These are phyloP conservation scores for Osedax frankpressi DNA, from an alignment of 2,888 invertebrate species.

Conservation along the genomic window DNA sequence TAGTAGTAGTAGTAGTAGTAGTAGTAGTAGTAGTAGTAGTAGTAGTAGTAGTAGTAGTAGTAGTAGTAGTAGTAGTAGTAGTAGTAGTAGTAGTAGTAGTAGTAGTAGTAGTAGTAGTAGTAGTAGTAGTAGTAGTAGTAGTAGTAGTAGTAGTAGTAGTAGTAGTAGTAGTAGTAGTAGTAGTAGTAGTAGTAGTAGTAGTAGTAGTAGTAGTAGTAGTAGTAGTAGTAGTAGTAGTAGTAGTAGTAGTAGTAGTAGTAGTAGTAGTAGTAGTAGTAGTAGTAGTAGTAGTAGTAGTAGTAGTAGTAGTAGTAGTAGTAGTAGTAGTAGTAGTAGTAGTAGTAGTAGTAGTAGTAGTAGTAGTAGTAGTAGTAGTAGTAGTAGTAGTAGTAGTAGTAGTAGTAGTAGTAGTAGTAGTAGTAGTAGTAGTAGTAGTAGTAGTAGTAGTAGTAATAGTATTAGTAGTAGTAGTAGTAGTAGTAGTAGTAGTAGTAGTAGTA, in stretches of 20 bases:
- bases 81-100: constrained; percentile 18
- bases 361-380: constrained; percentile 6
- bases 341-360: constrained; percentile 17
- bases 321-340: constrained; percentile 19
- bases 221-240: constrained; percentile 19
- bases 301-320: constrained; percentile 13
- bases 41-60: constrained; percentile 14
- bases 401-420: background rate
- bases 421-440: background rate
- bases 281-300: constrained; percentile 19
- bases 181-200: constrained; percentile 18
- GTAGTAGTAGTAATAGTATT: constrained; percentile 7
- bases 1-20: constrained; percentile 16
- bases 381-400: background rate
- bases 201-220: constrained; percentile 18
- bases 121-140: constrained; percentile 19
- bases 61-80: constrained; percentile 16
- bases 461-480: constrained; percentile 3
- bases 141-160: constrained; percentile 17
- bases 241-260: constrained; percentile 17
- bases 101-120: constrained; percentile 18
- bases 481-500: constrained; percentile 4
- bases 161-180: constrained; percentile 17
- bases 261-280: constrained; percentile 15
- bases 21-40: constrained; percentile 19